Conservation (phyloP, 1,140 invertebrate species). For the Lepidotrigona ventralis region DNA sequence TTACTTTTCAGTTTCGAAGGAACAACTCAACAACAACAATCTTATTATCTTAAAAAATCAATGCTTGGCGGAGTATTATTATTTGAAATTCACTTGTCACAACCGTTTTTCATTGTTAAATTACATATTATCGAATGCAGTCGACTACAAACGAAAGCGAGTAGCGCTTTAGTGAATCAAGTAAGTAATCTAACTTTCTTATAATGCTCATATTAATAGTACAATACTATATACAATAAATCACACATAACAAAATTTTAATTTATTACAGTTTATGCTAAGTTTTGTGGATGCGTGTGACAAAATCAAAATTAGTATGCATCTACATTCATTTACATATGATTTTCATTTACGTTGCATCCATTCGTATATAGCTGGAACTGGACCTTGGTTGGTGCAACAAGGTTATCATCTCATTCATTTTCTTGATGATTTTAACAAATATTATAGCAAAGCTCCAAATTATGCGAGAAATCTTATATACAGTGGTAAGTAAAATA, state of each 20-base stretch:
- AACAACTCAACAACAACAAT: slow-evolving; percentile 69
- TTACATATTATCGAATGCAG: slow-evolving; percentile 86
- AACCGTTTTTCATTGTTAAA: slow-evolving; percentile 89
- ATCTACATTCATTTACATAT: slow-evolving; percentile 93
- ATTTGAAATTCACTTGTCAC: slow-evolving; percentile 86
- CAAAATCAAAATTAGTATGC: slow-evolving; percentile 87
- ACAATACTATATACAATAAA: background rate
- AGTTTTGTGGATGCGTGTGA: slow-evolving; percentile 90
- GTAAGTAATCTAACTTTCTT: slow-evolving; percentile 67
- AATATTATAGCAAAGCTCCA: slow-evolving; percentile 91
- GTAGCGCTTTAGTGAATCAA: slow-evolving; percentile 81
- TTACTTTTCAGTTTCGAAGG: slow-evolving; percentile 64
- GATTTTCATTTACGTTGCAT: slow-evolving; percentile 91
- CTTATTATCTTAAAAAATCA: slow-evolving; percentile 86
- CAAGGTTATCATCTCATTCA: slow-evolving; percentile 88
- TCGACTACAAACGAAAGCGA: slow-evolving; percentile 82
- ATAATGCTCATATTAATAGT: background rate
- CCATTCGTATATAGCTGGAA: slow-evolving; percentile 85
- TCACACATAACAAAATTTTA: slow-evolving; percentile 5
- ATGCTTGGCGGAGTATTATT: slow-evolving; percentile 85
- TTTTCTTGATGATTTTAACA: slow-evolving; percentile 91
- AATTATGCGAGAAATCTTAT: slow-evolving; percentile 91
- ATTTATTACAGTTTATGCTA: slow-evolving; percentile 82
- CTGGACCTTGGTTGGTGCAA: slow-evolving; percentile 82
- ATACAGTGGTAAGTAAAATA: slow-evolving; percentile 82